phyloP scores from a whole-genome alignment of 2,113 vertebrate species.

The Platysteira castanea region DNA sequence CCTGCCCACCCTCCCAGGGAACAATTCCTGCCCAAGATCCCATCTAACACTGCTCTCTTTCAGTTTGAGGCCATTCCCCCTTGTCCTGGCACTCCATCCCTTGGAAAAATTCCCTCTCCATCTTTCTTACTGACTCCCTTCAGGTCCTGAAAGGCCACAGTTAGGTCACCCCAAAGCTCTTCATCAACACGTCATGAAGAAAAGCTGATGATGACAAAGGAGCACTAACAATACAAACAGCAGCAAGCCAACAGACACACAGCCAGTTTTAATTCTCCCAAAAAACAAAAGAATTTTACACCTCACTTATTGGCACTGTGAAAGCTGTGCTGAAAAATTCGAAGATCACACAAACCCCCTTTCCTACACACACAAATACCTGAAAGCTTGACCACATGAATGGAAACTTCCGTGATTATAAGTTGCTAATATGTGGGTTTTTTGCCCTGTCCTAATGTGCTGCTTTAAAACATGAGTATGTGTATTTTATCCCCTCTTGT shows the following conservation, averaged over 20 bases:
- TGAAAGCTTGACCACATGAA: background rate
- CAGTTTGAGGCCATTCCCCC: background rate
- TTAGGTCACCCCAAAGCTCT: background rate
- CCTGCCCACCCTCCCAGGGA: background rate
- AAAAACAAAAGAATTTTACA: background rate
- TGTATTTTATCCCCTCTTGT: background rate
- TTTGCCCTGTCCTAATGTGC: background rate
- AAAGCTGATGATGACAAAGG: background rate
- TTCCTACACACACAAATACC: background rate
- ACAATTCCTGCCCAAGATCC: accelerated
- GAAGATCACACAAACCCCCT: background rate
- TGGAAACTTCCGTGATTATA: background rate
- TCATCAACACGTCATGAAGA: background rate
- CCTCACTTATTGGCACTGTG: background rate
- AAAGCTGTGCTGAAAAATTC: background rate
- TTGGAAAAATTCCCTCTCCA: background rate
- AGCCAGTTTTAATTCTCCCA: background rate
- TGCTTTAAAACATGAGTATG: background rate
- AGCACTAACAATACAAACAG: background rate
- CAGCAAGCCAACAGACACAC: background rate
- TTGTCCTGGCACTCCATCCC: accelerated
- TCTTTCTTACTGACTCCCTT: background rate
- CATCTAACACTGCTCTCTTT: background rate
- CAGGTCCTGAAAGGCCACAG: background rate
- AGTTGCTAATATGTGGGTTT: accelerated